Base-by-base conservation (phyloP, 2,888 invertebrate species). In the Hermaeophaga mercurialis region DNA sequence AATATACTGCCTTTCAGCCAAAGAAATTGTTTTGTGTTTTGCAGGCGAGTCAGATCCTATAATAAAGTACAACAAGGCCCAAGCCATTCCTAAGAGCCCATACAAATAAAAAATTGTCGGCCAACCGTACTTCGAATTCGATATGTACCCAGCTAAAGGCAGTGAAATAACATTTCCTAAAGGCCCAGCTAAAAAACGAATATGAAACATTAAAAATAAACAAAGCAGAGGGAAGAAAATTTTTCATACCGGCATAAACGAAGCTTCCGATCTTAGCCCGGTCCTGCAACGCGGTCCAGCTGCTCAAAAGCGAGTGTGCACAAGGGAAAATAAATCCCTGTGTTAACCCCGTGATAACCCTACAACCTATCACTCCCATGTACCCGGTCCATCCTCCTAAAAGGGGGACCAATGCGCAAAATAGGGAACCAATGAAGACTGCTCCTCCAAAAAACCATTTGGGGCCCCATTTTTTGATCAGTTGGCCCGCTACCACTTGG, bases 81-180 rank as follows among this genome's bases (percentile, higher is more conserved):
- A 90, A 0, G 82, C 15, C 0, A 84, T 70, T 0, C 87, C 86
- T 0, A 85, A 71, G 3, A 79, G 79, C 0, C 90, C 91, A 66
- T 89, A 88, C 1, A 85, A 75, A 71, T 91, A 92, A 75, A 92
- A 92, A 49, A 89, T 86, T 12, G 87, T 82, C 0, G 88, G 87
- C 92, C 92, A 92, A 0, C 91, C 91, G 69, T 84, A 80, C 0
- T 78, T 68, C 0, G 87, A 85, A 0, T 85, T 85, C 0, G 90
- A 82, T 39, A 94, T 79, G 1, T 86, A 77, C 0, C 93, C 94
- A 11, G 90, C 85, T 18, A 86, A 78, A 14, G 89, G 82, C 70
- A 91, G 75, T 66, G 90, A 86, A 2, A 91, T 72, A 0, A 92
- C 89, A n/a, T 90, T 90, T 6, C 94, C 94, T 11, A 93, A 82